A percentile compares a stretch with the other conserved stretches of the same genome.
These are phyloP conservation scores for Coranthus polyacanthus DNA, from an alignment of 2,797 vertebrate genomes.

Conservation along the genomic window DNA sequence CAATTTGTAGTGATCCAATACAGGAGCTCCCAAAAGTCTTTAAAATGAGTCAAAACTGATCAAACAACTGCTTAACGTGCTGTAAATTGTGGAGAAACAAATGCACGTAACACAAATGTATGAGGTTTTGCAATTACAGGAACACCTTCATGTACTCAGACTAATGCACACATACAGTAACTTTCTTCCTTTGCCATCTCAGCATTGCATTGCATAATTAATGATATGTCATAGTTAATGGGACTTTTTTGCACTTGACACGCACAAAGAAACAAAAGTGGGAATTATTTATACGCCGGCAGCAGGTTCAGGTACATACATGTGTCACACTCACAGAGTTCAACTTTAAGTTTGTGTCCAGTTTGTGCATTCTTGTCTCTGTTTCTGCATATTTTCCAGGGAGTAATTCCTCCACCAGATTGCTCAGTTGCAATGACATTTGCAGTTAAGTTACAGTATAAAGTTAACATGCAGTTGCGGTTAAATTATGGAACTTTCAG, in stretches of 20 bases:
- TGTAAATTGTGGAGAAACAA: neutral
- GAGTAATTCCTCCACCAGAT: neutral
- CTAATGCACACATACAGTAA: too few species aligned
- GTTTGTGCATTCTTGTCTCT: neutral
- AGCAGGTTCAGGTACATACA: conserved; percentile 3
- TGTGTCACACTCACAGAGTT: too few species aligned
- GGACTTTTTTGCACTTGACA: conserved; percentile 8
- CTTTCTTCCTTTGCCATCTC: neutral
- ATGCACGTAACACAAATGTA: neutral
- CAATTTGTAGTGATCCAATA: neutral
- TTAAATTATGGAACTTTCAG: too few species aligned
- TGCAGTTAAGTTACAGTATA: neutral
- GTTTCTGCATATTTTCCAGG: neutral
- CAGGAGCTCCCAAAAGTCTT: neutral
- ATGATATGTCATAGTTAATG: conserved; percentile 16
- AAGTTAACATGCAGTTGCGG: neutral
- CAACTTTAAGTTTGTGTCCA: too few species aligned
- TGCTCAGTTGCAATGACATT: neutral
- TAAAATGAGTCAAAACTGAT: neutral
- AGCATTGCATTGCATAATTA: conserved; percentile 14
- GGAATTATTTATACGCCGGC: conserved; percentile 14
- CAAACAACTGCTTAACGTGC: neutral
- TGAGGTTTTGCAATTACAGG: neutral
- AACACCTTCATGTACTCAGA: neutral
- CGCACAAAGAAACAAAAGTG: neutral